Conservation (phyloP, 1,140 invertebrate species). For the Nephila pilipes region DNA sequence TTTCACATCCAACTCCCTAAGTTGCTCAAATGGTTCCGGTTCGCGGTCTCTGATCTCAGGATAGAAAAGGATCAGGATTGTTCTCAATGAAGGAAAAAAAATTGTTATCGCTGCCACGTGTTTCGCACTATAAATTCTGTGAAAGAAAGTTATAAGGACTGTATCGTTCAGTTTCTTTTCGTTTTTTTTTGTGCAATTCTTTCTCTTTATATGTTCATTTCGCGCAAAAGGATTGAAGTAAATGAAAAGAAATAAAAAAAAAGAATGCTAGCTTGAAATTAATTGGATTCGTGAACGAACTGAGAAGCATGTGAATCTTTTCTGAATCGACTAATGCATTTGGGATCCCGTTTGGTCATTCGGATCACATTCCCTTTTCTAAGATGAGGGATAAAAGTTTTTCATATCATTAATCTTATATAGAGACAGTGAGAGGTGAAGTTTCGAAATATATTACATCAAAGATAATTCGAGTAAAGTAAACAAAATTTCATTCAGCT, state of each 20-base stretch:
- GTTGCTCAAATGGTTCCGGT: constrained; percentile 49
- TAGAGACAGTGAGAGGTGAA: not conserved
- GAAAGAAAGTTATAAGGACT: constrained; percentile 45
- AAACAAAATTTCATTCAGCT: too few species aligned
- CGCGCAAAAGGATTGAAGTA: constrained; percentile 26
- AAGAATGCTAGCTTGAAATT: not conserved
- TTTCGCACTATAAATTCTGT: constrained; percentile 45
- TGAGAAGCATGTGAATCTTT: constrained; percentile 34
- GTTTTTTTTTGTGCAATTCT: not conserved
- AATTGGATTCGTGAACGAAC: constrained; percentile 51
- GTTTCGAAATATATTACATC: too few species aligned
- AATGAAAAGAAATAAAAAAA: constrained; percentile 45
- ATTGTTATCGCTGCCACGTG: constrained; percentile 38
- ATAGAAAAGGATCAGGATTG: constrained; percentile 56
- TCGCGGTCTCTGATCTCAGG: constrained; percentile 30
- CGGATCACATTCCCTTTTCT: constrained; percentile 13
- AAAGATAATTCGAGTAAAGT: not conserved
- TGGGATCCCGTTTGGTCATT: not conserved
- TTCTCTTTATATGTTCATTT: constrained; percentile 25
- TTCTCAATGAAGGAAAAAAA: constrained; percentile 41
- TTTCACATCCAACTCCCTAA: not conserved
- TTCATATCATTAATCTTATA: constrained; percentile 5
- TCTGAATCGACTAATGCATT: constrained; percentile 19
- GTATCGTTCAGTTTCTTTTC: not conserved
- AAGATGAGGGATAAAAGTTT: not conserved